A percentile compares a stretch with the other conserved stretches of the same genome.
Evolutionary conservation across 2,797 vertebrate species (phyloP).

Genomic region (Poecile montanus): DNA sequence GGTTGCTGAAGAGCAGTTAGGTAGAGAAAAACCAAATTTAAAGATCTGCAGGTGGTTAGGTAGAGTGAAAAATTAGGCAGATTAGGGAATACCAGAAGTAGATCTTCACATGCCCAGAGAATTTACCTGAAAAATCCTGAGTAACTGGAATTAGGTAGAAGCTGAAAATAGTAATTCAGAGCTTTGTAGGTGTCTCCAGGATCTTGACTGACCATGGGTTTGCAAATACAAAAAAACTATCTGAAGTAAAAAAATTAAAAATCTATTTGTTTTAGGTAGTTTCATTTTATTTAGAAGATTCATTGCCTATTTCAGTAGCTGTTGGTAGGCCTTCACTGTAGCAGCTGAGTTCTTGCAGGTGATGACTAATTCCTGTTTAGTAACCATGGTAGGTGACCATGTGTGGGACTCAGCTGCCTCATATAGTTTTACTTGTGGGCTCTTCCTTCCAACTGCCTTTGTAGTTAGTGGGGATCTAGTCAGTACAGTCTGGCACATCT

Average conservation of each 20-base stretch:
- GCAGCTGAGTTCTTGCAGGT: background rate
- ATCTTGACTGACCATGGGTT: background rate
- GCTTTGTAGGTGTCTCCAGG: background rate
- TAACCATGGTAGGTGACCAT: background rate
- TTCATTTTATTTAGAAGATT: background rate
- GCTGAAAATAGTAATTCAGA: background rate
- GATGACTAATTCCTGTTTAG: background rate
- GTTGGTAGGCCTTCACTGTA: background rate
- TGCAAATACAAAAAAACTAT: background rate
- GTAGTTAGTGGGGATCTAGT: background rate
- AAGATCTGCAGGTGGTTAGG: background rate
- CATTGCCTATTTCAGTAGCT: background rate
- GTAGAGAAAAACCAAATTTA: background rate
- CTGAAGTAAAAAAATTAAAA: background rate
- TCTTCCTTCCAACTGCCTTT: background rate
- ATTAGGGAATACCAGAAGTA: background rate
- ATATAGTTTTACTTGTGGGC: background rate
- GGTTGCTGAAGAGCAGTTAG: background rate
- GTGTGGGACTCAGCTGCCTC: background rate
- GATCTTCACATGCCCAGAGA: background rate
- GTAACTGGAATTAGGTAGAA: background rate
- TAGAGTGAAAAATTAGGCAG: background rate
- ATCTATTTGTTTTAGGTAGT: background rate
- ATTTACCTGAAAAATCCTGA: background rate
- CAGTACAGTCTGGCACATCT: background rate